Conservation (phyloP, 1,140 invertebrate genomes). For the Drosophila subobscura region DNA sequence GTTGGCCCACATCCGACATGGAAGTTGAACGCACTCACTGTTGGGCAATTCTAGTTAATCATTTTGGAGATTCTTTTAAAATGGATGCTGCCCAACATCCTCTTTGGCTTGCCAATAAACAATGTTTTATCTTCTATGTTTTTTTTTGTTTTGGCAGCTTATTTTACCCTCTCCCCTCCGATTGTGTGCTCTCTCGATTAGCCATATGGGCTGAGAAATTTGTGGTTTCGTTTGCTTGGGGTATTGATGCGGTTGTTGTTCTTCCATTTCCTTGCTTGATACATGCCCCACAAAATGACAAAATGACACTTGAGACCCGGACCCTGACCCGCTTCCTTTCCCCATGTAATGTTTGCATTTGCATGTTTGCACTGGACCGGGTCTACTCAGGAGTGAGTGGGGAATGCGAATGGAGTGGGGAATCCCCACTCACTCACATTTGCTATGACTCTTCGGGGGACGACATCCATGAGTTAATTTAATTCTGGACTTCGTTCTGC, state of each 20-base stretch:
- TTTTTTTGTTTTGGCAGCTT: background rate
- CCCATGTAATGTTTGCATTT: constrained; percentile 60
- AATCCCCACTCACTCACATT: constrained; percentile 18
- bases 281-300: constrained; percentile 37
- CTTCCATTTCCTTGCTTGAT: constrained; percentile 59
- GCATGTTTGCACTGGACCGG: constrained; percentile 54
- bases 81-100: too few relatives aligned
- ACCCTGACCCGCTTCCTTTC: constrained; percentile 13
- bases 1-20: too few relatives aligned
- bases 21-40: too few relatives aligned
- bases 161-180: background rate
- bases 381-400: constrained; percentile 13
- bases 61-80: too few relatives aligned
- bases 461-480: constrained; percentile 66
- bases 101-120: too few relatives aligned
- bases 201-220: constrained; percentile 40
- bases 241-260: constrained; percentile 74
- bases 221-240: constrained; percentile 32
- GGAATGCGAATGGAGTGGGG: background rate
- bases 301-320: constrained; percentile 60
- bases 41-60: too few relatives aligned
- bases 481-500: constrained; percentile 58
- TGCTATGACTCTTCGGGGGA: constrained; percentile 72
- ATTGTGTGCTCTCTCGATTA: constrained; percentile 18
- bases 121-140: too few relatives aligned